Evolutionary conservation across 2,888 invertebrate species (phyloP), one percentile per base, ranked within the genome.

Genomic region (Parnassius orleans): DNA sequence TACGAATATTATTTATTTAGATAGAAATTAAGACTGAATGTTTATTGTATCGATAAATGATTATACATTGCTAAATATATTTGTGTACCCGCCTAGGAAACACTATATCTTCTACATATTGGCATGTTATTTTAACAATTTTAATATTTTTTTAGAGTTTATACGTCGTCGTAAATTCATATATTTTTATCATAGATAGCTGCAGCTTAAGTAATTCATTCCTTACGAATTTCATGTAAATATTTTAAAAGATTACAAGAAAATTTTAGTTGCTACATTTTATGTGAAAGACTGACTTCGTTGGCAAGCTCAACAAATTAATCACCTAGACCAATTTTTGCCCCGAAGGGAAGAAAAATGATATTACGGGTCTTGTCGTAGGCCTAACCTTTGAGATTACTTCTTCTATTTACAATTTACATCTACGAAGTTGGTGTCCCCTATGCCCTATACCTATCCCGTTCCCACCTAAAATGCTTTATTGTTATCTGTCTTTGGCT

Each of bases 281-380:
- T 33, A 24, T 47, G 56, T 48, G 48, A 56, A 56, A 83, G 83
- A 84, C 86, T 86, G 85, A 85, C 77, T 77, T 78, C 67, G 72
- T 78, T 77, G 73, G 70, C 65, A 72, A 77, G 79, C 81, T 83
- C 84, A 83, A 80, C 7, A 33, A 33, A 33, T 33, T 33, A 7
- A 33, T 33, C 33, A 42, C 5, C n/a, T 46, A 46, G 33, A 41
- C 15, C 10, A 41, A n/a, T 53, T 10, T 12, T 51, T 33, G 33
- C 33, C 33, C 33, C 33, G 33, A 33, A 33, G 33, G 33, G 7
- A 33, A 33, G 33, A 33, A 33, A 33, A 33, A 33, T 33, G 5
- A 33, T 33, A 33, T 33, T 33, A 33, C 33, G 33, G 33, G 33
- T 33, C 33, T 33, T 33, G 33, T 19, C 19, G 2, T 33, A 33